These are phyloP conservation scores for Drosophila carrolli DNA, from an alignment of 1,140 invertebrate genomes.

Conservation along the genomic window DNA sequence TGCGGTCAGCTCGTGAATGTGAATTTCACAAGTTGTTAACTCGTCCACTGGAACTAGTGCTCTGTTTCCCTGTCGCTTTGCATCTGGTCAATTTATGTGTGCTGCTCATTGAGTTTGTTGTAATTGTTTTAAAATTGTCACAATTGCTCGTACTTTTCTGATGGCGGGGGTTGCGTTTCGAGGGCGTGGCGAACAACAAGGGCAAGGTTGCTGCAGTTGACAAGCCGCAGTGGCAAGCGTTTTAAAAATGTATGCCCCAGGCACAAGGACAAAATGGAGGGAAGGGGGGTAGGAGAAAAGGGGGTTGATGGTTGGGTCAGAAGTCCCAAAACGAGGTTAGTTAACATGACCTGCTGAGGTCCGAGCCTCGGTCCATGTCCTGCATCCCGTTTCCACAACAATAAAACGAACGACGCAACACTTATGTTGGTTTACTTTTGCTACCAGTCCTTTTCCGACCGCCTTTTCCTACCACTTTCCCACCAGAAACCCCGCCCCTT, in stretches of 20 bases:
- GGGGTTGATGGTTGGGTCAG: background rate
- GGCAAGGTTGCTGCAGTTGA: conserved; percentile 78
- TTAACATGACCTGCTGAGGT: conserved; percentile 58
- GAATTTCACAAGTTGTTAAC: conserved; percentile 49
- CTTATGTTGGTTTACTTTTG: conserved; percentile 78
- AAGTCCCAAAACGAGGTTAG: conserved; percentile 50
- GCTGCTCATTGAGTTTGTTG: conserved; percentile 36
- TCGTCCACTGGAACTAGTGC: conserved; percentile 14
- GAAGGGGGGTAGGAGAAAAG: too few species aligned
- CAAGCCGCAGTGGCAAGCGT: conserved; percentile 57
- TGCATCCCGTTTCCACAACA: conserved; percentile 46
- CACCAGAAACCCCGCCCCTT: background rate
- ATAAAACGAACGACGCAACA: conserved; percentile 76
- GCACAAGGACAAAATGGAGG: conserved; percentile 56
- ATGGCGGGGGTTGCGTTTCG: background rate
- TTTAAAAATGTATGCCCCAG: conserved; percentile 77
- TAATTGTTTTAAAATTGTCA: conserved; percentile 56
- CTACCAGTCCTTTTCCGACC: conserved; percentile 5
- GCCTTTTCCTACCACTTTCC: background rate
- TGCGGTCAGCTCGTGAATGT: conserved; percentile 47
- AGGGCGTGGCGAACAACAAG: conserved; percentile 63
- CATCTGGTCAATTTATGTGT: conserved; percentile 12
- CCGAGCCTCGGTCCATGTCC: conserved; percentile 24
- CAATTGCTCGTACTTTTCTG: conserved; percentile 19
- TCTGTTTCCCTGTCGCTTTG: background rate